Conservation (phyloP, 2,888 invertebrate species). For the Thecocarcelia acutangulata region DNA sequence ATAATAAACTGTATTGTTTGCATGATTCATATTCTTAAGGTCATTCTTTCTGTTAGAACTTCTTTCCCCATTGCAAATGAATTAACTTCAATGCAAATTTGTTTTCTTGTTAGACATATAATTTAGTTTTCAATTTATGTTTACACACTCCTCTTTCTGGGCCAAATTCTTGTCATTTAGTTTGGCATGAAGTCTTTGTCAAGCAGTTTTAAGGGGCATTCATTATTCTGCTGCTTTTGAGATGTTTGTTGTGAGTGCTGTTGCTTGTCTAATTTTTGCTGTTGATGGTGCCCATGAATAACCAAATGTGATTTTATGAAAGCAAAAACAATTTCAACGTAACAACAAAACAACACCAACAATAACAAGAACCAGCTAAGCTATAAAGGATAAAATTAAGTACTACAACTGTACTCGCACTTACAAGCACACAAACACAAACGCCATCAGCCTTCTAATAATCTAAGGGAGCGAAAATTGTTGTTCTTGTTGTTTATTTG, state of each 20-base stretch:
- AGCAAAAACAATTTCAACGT: slow-evolving; percentile 46
- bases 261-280: slow-evolving; percentile 4
- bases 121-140: slow-evolving; percentile 35
- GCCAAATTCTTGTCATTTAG: slow-evolving; percentile 22
- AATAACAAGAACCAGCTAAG: slow-evolving; percentile 5
- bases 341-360: slow-evolving; percentile 6
- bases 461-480: not conserved
- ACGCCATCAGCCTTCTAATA: not conserved
- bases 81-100: not conserved
- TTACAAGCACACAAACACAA: not conserved
- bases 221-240: slow-evolving; percentile 10
- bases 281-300: slow-evolving; percentile 35
- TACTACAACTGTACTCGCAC: not conserved
- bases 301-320: slow-evolving; percentile 60
- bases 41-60: no score
- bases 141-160: slow-evolving; percentile 12
- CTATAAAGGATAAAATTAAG: slow-evolving; percentile 9
- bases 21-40: no score
- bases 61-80: no score
- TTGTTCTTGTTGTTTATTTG: slow-evolving; percentile 9
- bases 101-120: slow-evolving; percentile 9
- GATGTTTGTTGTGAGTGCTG: slow-evolving; percentile 7
- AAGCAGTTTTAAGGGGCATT: slow-evolving; percentile 1
- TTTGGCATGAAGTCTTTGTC: slow-evolving; percentile 38
- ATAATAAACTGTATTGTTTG: no score